phyloP scores from a whole-genome alignment of 2,113 vertebrate genomes.

The Periophthalmodon schlosseri region DNA sequence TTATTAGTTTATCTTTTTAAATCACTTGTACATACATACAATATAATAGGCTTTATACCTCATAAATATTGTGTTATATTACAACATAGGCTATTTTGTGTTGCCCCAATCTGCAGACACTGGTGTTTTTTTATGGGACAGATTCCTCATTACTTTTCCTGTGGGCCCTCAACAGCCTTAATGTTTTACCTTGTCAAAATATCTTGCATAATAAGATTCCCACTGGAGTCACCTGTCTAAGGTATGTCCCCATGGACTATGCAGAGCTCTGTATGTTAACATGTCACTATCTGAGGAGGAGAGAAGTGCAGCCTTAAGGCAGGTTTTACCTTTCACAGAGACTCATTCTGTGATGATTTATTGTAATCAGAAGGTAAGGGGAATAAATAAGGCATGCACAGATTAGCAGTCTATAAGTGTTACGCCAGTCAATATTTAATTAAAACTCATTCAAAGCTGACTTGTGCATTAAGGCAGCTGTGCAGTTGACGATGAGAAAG shows the following conservation, averaged over 20 bases:
- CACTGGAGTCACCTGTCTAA: neutral
- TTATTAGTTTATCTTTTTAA: no score
- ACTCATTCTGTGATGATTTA: slow-evolving; percentile 12
- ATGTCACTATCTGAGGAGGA: neutral
- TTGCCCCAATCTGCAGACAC: neutral
- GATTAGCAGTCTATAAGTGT: neutral
- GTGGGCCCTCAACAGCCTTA: neutral
- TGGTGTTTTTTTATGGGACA: slow-evolving; percentile 6
- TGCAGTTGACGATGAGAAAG: slow-evolving; percentile 3
- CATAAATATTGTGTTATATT: neutral
- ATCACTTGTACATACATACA: no score
- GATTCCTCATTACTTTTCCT: slow-evolving; percentile 16
- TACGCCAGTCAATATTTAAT: slow-evolving; percentile 29
- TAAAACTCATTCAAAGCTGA: slow-evolving; percentile 1
- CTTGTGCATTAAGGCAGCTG: neutral
- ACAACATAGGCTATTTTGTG: neutral
- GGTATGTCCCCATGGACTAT: slow-evolving; percentile 14
- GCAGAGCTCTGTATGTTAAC: slow-evolving; percentile 17
- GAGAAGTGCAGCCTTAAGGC: neutral
- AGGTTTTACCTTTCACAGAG: neutral
- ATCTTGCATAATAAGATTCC: neutral
- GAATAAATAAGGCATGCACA: neutral
- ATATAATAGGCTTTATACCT: no score
- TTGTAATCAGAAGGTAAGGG: neutral
- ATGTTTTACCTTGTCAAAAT: slow-evolving; percentile 25